These are phyloP conservation scores for Pempheris klunzingeri DNA, from an alignment of 2,797 vertebrate species.

Conservation along the genomic window DNA sequence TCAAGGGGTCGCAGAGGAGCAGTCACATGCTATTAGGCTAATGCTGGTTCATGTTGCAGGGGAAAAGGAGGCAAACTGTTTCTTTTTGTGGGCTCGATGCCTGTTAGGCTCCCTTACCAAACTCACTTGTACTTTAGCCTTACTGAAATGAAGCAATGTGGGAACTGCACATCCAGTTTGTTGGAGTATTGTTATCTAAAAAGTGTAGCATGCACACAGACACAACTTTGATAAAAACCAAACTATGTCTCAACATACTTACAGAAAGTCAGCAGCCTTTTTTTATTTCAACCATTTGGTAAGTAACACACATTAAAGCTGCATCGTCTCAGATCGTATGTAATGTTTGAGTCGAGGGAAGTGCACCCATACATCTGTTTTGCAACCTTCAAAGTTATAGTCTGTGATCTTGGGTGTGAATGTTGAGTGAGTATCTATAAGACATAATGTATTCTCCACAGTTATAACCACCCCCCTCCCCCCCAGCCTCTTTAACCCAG, in stretches of 20 bases:
- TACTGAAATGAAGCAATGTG: conserved; percentile 25
- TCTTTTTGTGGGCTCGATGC: conserved; percentile 38
- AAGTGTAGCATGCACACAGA: not conserved
- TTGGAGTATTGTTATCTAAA: conserved; percentile 35
- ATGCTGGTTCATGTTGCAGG: conserved; percentile 51
- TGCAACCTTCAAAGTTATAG: conserved; percentile 62
- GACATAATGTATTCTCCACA: conserved; percentile 54
- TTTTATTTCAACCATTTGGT: conserved; percentile 21
- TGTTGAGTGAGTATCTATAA: conserved; percentile 49
- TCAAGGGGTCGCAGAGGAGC: conserved; percentile 57
- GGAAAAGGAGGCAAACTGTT: conserved; percentile 19
- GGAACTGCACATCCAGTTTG: conserved; percentile 7
- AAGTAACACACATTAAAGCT: conserved; percentile 30
- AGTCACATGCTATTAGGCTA: conserved; percentile 64
- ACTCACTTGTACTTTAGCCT: conserved; percentile 3
- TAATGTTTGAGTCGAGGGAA: conserved; percentile 53
- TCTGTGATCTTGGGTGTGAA: conserved; percentile 65
- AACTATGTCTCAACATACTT: conserved; percentile 8
- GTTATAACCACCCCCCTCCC: conserved; percentile 40
- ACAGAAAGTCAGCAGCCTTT: conserved; percentile 23
- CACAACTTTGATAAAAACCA: conserved; percentile 31
- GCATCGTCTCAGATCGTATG: conserved; percentile 33
- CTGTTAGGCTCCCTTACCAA: conserved; percentile 5
- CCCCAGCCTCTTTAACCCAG: conserved; percentile 36
- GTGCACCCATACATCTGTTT: conserved; percentile 61